Conservation (phyloP, 2,888 invertebrate species). For the Chymomyza amoena region DNA sequence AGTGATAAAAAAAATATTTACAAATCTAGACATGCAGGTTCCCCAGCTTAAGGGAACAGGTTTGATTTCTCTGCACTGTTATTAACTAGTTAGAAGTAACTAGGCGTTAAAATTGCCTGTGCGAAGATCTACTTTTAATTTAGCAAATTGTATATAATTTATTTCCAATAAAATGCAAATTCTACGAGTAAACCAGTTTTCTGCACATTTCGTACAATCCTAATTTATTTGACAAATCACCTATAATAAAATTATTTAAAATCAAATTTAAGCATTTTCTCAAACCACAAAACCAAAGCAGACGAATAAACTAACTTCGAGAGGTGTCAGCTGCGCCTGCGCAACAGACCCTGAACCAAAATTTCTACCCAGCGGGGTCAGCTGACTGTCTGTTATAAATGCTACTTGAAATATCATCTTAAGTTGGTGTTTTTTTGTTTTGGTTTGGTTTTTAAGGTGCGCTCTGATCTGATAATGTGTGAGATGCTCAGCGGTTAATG, state of each 20-base stretch:
- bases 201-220: neutral
- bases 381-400: neutral
- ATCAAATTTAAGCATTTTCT: neutral
- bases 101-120: neutral
- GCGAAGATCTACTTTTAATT: neutral
- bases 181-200: neutral
- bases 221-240: neutral
- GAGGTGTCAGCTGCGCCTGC: neutral
- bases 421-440: neutral
- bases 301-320: neutral
- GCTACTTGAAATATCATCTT: neutral
- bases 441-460: neutral
- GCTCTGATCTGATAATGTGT: neutral
- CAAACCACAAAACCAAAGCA: conserved; percentile 1
- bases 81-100: neutral
- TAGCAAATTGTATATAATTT: neutral
- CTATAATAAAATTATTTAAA: neutral
- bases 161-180: no score
- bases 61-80: neutral
- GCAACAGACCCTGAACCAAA: neutral
- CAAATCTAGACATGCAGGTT: neutral
- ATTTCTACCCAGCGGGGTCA: neutral
- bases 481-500: neutral
- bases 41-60: neutral
- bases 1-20: neutral